Base-by-base conservation (phyloP, 2,113 vertebrate genomes). In the Oxygymnocypris stewartii region DNA sequence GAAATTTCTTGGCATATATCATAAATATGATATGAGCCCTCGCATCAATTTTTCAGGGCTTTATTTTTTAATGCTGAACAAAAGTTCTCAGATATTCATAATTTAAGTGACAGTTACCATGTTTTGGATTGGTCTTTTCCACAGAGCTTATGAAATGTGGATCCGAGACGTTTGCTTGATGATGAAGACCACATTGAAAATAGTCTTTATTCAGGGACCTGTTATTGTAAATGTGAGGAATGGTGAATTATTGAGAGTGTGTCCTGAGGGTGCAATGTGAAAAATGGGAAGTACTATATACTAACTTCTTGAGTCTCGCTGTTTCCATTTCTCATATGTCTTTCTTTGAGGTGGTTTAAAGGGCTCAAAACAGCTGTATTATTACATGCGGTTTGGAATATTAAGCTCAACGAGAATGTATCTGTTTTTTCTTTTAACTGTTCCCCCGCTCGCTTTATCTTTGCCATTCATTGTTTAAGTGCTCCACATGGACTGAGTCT, bases 31-130 rank as follows among this genome's bases (percentile, higher is more conserved):
- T 84, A 94, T 87, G 90, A 93, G 67, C 82, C 79, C 28, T 67
- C 35, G 13, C 93, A 94, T 94, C 51, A 91, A 93, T 93, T 54
- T 93, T 94, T 94, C 85, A 94, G 65, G 0, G 83, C 90, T 94
- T 94, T 92, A 94, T 90, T 94, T 94, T 94, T 94, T 94, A 92
- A 94, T 94, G 93, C 86, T 85, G 90, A 92, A 94, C 93, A 94
- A 93, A 94, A 93, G 92, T 94, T 90, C 44, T 93, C 79, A 90
- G 87, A 92, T 93, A 93, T 95, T 94, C 91, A 95, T 94, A 92
- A 94, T 95, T 94, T 90, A 95, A 86, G 85, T 82, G 89, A 91
- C 91, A 91, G 90, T 90, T 88, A 87, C 88, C 88, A 88, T 91
- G 90, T 93, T 90, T 92, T 85, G 85, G 90, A 91, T 92, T 90